Evolutionary conservation across 2,888 invertebrate species (phyloP).

Genomic region (Ennomos erosarius): DNA sequence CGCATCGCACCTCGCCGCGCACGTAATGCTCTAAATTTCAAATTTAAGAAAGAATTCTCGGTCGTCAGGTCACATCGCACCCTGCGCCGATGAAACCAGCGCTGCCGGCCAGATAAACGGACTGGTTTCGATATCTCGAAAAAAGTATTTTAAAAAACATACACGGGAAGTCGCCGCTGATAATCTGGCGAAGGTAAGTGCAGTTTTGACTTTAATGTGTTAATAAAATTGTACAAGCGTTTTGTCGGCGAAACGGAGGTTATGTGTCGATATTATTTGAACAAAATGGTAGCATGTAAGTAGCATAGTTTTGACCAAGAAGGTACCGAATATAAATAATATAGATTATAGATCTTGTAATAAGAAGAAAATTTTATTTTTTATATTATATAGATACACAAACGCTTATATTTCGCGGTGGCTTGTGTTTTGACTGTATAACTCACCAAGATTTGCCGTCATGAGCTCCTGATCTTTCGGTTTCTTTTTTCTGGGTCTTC

Average conservation of each 20-base stretch:
- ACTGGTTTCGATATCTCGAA: slow-evolving; percentile 79
- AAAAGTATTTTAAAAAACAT: slow-evolving; percentile 67
- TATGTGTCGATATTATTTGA: slow-evolving; percentile 56
- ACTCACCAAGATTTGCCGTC: slow-evolving; percentile 94
- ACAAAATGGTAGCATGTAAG: slow-evolving; percentile 52
- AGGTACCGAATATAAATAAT: no score
- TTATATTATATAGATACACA: no score
- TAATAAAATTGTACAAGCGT: slow-evolving; percentile 81
- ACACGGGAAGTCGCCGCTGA: slow-evolving; percentile 79
- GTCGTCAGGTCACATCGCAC: slow-evolving; percentile 50
- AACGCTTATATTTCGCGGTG: slow-evolving; percentile 15
- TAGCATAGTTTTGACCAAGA: no score
- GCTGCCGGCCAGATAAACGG: slow-evolving; percentile 73
- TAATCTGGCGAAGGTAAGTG: slow-evolving; percentile 80
- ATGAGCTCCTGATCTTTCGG: slow-evolving; percentile 95
- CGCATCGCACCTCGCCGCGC: slow-evolving; percentile 42
- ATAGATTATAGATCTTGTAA: no score
- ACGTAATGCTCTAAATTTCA: slow-evolving; percentile 65
- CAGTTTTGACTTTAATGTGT: slow-evolving; percentile 84
- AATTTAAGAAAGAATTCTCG: slow-evolving; percentile 64
- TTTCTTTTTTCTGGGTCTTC: slow-evolving; percentile 96
- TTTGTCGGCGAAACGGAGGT: slow-evolving; percentile 72
- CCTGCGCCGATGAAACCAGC: slow-evolving; percentile 46
- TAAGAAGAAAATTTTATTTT: no score
- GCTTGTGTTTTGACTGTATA: slow-evolving; percentile 8